A percentile compares a stretch with the other conserved stretches of the same genome.
Evolutionary conservation across 1,140 invertebrate species (phyloP).

Genomic region (Diabrotica virgifera): DNA sequence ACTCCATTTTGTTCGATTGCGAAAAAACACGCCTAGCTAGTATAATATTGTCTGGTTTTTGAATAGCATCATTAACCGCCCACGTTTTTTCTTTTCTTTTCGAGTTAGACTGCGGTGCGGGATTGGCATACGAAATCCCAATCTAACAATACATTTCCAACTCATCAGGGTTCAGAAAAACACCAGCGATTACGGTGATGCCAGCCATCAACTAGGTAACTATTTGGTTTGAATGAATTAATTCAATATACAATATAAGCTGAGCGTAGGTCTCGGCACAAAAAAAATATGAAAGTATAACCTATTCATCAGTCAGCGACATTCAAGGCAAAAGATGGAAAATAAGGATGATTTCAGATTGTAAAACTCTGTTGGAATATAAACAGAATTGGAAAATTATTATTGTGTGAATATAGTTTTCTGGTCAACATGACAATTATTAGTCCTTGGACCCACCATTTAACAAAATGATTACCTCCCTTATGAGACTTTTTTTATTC

Average conservation of each 20-base stretch:
- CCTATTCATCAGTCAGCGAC: too few species aligned
- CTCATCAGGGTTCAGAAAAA: not conserved
- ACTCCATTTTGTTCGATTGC: constrained; percentile 2
- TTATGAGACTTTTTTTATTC: too few species aligned
- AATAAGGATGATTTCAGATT: too few species aligned
- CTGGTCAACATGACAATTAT: too few species aligned
- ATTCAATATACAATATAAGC: not conserved
- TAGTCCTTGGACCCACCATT: too few species aligned
- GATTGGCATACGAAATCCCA: constrained; percentile 1
- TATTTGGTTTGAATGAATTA: constrained; percentile 3
- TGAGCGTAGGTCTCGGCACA: too few species aligned
- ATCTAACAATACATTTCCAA: constrained; percentile 2
- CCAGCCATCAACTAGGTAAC: not conserved
- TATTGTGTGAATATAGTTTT: too few species aligned
- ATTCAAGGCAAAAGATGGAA: too few species aligned
- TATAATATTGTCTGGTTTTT: constrained; percentile 3
- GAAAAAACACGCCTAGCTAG: not conserved
- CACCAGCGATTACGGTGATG: not conserved
- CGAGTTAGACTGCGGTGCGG: constrained; percentile 1
- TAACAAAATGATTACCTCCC: too few species aligned
- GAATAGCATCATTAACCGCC: constrained; percentile 1
- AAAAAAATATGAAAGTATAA: too few species aligned
- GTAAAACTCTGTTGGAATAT: too few species aligned
- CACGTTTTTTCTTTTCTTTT: constrained; percentile 2
- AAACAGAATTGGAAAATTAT: too few species aligned